Evolutionary conservation across 2,113 vertebrate species (phyloP).

Genomic region (Microcebus griseorufus): DNA sequence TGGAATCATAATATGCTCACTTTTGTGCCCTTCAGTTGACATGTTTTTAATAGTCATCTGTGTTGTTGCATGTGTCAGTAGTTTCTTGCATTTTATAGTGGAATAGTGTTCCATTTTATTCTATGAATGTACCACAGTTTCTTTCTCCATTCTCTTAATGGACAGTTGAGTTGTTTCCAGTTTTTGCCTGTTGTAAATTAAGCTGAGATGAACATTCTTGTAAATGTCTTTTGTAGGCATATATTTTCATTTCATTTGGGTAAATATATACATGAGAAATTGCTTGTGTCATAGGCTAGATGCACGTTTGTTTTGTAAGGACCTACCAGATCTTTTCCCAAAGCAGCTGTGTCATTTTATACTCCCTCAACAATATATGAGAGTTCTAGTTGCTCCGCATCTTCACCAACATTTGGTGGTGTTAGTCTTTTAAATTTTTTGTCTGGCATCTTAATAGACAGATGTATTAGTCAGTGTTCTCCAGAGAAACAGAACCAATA

Average conservation of each 20-base stretch:
- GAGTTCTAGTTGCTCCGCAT: background rate
- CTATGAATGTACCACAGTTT: background rate
- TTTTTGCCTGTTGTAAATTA: background rate
- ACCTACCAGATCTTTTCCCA: background rate
- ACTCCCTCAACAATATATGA: background rate
- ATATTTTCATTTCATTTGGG: background rate
- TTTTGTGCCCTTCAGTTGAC: background rate
- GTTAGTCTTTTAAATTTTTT: background rate
- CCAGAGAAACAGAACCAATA: background rate
- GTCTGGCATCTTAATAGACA: conserved; percentile 23
- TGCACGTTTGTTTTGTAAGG: conserved; percentile 24
- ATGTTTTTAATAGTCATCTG: background rate
- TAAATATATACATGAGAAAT: conserved; percentile 31
- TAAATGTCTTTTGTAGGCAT: background rate
- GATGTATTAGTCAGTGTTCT: background rate
- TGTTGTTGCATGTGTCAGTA: background rate
- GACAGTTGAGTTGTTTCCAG: background rate
- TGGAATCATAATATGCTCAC: background rate
- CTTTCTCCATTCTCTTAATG: background rate
- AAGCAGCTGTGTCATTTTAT: background rate
- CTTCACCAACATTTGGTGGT: background rate
- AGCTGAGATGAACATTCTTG: background rate
- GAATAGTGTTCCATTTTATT: background rate
- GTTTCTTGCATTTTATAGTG: background rate
- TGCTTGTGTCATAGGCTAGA: background rate